phyloP scores from a whole-genome alignment of 2,113 vertebrate species.

The Anseranas semipalmata region DNA sequence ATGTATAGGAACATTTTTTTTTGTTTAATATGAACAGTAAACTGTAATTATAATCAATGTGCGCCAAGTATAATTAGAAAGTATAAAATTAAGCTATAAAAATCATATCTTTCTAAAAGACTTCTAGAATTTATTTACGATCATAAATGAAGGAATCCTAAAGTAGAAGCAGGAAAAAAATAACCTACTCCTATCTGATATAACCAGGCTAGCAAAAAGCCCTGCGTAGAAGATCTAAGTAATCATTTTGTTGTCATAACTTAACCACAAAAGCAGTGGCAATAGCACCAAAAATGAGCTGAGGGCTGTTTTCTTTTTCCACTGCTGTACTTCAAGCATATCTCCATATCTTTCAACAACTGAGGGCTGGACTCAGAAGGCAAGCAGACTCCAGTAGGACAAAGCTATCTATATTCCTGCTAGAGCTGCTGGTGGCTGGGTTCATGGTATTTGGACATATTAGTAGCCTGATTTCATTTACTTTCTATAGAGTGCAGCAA shows the following conservation, averaged over 20 bases:
- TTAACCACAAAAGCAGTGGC: neutral
- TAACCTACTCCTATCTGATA: neutral
- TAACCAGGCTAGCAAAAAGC: neutral
- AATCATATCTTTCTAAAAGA: neutral
- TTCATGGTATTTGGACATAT: neutral
- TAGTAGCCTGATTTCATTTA: neutral
- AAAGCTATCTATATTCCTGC: neutral
- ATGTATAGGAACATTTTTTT: neutral
- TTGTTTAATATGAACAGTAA: neutral
- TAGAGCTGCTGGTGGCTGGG: neutral
- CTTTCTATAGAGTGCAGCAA: neutral
- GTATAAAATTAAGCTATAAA: conserved; percentile 7
- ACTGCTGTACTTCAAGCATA: neutral
- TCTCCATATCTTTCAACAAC: neutral
- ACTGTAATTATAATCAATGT: conserved; percentile 46
- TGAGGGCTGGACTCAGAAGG: neutral
- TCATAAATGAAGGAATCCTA: neutral
- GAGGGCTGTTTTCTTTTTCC: neutral
- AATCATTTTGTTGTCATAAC: neutral
- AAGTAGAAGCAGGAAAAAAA: neutral
- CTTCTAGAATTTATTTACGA: neutral
- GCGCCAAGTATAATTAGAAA: neutral
- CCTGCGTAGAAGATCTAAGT: neutral
- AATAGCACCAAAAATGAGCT: neutral
- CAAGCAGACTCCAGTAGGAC: neutral